Conservation (phyloP, 2,797 vertebrate species). For the Acropternis orthonyx region DNA sequence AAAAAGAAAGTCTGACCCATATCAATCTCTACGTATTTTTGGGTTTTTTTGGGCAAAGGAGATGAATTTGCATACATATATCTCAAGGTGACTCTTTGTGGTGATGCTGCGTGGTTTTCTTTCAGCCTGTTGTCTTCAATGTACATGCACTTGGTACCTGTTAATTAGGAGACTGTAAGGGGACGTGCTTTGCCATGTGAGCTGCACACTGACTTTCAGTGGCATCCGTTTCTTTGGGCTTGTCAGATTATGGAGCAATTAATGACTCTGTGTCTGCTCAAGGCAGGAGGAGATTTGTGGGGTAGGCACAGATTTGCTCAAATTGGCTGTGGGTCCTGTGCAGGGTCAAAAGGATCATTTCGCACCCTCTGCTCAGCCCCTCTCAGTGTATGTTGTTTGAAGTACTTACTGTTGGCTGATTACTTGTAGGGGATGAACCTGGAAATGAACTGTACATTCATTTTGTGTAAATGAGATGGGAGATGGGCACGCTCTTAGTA, state of each 20-base stretch:
- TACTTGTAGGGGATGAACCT: neutral
- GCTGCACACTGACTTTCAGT: neutral
- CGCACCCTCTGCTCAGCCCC: neutral
- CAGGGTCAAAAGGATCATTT: neutral
- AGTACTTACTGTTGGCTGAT: neutral
- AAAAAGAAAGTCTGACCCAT: neutral
- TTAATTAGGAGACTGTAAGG: neutral
- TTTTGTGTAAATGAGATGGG: neutral
- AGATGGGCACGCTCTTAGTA: neutral
- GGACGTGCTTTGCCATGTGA: accelerated
- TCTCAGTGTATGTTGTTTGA: neutral
- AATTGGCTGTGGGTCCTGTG: neutral
- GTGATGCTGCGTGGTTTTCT: neutral
- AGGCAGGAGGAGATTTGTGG: neutral
- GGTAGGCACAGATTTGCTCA: neutral
- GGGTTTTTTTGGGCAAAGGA: neutral
- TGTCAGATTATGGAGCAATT: neutral
- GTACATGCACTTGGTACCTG: neutral
- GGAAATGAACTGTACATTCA: neutral
- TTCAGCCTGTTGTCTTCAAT: neutral
- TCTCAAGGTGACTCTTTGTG: neutral
- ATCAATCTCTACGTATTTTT: neutral
- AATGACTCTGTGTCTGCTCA: neutral
- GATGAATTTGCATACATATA: neutral
- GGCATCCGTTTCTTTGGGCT: neutral